These are phyloP conservation scores for Danio tinwini DNA, from an alignment of 2,797 vertebrate genomes.

Conservation along the genomic window DNA sequence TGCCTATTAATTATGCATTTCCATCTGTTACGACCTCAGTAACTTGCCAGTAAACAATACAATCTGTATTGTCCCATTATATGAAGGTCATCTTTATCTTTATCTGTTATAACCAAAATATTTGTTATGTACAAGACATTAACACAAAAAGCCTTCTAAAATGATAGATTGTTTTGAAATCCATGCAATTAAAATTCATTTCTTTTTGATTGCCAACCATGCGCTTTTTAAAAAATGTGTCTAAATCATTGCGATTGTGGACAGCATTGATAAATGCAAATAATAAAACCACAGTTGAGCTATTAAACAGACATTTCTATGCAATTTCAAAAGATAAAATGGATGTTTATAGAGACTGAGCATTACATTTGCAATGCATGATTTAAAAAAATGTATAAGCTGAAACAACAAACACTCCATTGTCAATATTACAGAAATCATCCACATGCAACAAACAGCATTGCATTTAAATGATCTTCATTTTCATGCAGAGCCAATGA, in stretches of 20 bases:
- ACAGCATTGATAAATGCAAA: neutral
- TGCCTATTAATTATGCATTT: conserved; percentile 35
- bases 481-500: no score
- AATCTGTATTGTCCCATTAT: neutral
- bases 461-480: neutral
- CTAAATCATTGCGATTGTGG: neutral
- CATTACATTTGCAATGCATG: neutral
- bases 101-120: neutral
- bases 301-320: neutral
- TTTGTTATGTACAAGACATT: neutral
- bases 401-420: neutral
- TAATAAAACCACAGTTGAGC: neutral
- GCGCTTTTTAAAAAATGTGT: neutral
- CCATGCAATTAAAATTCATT: neutral
- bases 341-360: neutral
- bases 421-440: neutral
- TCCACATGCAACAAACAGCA: no score
- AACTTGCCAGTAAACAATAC: neutral
- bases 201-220: neutral
- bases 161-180: neutral
- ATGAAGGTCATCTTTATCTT: neutral
- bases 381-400: neutral
- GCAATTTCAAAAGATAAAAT: neutral
- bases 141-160: neutral
- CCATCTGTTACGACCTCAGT: conserved; percentile 31